These are phyloP conservation scores for Drosophila diplacantha DNA, from an alignment of 2,888 invertebrate genomes.

Conservation along the genomic window DNA sequence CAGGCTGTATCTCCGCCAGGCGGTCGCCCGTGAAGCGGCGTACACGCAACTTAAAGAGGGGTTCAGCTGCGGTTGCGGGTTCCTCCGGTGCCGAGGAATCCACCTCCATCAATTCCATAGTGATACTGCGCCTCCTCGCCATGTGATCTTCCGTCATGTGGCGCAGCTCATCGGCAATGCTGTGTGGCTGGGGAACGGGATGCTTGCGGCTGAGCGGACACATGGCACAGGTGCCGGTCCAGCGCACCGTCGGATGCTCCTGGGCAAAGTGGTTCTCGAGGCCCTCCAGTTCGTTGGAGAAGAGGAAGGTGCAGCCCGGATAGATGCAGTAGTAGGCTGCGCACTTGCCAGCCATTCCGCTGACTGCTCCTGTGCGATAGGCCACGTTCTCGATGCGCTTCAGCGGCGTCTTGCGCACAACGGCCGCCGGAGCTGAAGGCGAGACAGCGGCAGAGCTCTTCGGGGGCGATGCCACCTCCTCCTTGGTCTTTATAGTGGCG, in stretches of 20 bases:
- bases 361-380: conserved; percentile 25
- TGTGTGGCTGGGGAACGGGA: neutral
- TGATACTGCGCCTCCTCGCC: conserved; percentile 23
- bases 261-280: conserved; percentile 72
- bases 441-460: neutral
- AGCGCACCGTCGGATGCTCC: conserved; percentile 77
- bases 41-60: conserved; percentile 59
- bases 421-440: neutral
- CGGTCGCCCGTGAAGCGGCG: conserved; percentile 72
- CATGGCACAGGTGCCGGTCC: conserved; percentile 80
- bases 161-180: conserved; percentile 59
- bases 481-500: neutral
- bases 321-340: conserved; percentile 71
- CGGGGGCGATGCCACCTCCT: neutral
- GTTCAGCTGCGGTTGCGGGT: neutral
- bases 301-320: conserved; percentile 71
- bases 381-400: conserved; percentile 65
- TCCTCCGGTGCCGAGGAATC: neutral
- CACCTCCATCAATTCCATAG: neutral
- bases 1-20: conserved; percentile 16
- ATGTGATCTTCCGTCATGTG: conserved; percentile 66
- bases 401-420: neutral
- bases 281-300: conserved; percentile 69
- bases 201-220: conserved; percentile 75
- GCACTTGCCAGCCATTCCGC: neutral